Conservation (phyloP, 2,888 invertebrate genomes). For the Caradrina kadenii region DNA sequence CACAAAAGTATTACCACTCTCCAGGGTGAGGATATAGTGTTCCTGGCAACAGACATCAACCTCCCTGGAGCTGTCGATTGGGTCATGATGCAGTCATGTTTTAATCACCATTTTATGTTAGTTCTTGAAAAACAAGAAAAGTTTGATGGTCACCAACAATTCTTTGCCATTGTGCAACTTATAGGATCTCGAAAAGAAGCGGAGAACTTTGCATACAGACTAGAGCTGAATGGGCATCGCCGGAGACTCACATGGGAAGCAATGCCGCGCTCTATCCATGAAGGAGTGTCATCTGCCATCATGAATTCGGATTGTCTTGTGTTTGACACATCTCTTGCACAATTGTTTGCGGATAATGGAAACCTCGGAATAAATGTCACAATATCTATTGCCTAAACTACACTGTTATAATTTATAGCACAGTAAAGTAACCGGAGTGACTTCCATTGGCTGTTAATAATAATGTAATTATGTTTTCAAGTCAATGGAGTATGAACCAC, state of each 20-base stretch:
- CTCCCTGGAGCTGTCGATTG: slow-evolving; percentile 99
- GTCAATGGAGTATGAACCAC: slow-evolving; percentile 66
- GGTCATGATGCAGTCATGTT: slow-evolving; percentile 99
- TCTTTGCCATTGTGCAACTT: slow-evolving; percentile 99
- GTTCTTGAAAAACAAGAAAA: slow-evolving; percentile 99
- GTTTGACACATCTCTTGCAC: slow-evolving; percentile 99
- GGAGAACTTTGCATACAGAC: slow-evolving; percentile 99
- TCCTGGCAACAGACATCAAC: slow-evolving; percentile 99
- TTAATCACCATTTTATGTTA: slow-evolving; percentile 99
- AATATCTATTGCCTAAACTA: slow-evolving; percentile 96
- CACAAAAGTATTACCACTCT: slow-evolving; percentile 99
- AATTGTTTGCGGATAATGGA: slow-evolving; percentile 99
- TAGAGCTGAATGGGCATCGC: slow-evolving; percentile 98
- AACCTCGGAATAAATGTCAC: slow-evolving; percentile 99
- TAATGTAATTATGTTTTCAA: slow-evolving; percentile 73
- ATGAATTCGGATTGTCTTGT: slow-evolving; percentile 99
- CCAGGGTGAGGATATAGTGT: slow-evolving; percentile 99
- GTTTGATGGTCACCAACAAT: slow-evolving; percentile 98
- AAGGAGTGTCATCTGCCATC: slow-evolving; percentile 99
- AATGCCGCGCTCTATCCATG: slow-evolving; percentile 99
- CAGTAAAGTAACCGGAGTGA: slow-evolving; percentile 60
- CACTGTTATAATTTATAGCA: slow-evolving; percentile 60
- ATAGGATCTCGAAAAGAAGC: slow-evolving; percentile 99
- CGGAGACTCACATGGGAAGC: slow-evolving; percentile 99
- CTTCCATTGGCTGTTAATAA: slow-evolving; percentile 70